phyloP scores from a whole-genome alignment of 2,797 vertebrate species.

The Ceryle rudis region DNA sequence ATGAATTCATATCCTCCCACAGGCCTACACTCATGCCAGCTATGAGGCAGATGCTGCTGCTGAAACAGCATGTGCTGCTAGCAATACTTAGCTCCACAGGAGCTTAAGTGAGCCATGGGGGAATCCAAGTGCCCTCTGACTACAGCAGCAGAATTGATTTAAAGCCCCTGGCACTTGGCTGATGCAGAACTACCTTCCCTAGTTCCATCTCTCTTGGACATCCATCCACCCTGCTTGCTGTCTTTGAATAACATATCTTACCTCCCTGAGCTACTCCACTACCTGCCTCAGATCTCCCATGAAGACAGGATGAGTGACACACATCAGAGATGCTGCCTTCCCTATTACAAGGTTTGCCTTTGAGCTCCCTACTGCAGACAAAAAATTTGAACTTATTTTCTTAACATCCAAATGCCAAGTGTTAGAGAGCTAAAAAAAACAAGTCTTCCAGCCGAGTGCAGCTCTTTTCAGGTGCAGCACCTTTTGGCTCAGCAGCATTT shows the following conservation, averaged over 20 bases:
- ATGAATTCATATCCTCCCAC: neutral
- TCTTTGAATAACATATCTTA: neutral
- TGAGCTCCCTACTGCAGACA: neutral
- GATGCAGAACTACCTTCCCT: neutral
- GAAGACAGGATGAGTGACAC: neutral
- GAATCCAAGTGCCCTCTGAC: neutral
- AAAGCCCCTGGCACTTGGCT: neutral
- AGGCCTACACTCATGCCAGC: neutral
- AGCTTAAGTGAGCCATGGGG: neutral
- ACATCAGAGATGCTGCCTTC: neutral
- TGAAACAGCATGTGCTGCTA: conserved; percentile 10
- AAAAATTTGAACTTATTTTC: neutral
- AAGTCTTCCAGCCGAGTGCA: neutral
- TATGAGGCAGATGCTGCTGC: conserved; percentile 24
- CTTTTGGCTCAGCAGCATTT: neutral
- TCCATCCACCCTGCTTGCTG: neutral
- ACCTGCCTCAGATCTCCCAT: neutral
- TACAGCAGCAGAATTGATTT: neutral
- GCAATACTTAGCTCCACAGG: neutral
- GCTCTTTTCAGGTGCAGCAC: neutral
- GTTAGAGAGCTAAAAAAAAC: neutral
- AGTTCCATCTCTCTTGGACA: neutral
- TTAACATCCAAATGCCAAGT: neutral
- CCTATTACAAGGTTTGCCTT: neutral
- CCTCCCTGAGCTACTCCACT: neutral